Evolutionary conservation across 1,140 invertebrate species (phyloP), one percentile per base, ranked within the genome.

Genomic region (Lutraria rhynchaena): DNA sequence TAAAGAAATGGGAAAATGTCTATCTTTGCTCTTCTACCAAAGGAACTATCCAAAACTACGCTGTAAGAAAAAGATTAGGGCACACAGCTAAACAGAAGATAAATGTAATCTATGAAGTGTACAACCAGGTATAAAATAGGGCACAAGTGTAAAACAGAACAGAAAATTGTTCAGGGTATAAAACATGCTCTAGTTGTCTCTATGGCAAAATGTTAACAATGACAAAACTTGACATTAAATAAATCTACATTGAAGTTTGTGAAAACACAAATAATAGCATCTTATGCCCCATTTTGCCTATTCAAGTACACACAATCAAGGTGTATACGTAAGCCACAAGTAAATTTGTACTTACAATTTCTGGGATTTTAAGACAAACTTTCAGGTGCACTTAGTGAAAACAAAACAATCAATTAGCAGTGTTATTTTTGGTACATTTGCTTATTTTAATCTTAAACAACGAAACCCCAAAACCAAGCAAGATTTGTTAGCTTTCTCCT

Each of bases 401-500:
- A 75, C 73, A 75, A 75, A 75, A 75, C 58, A 75, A 27, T 75
- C 44, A 33, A 67, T 67, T 67, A 67, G 63, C 63, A 67, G 63
- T 67, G 63, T 67, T 67, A 67, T 46, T 67, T 44, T 49, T 44
- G 44, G 19, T 31, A 46, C 44, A 67, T 41, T 67, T 49, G 63
- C 27, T 49, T 46, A 33, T 33, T 46, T n/a, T 41, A 41, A 41
- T 49, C 63, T 41, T 67, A 15, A 46, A 67, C 63, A 67, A 67
- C 19, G 49, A 65, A 49, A 67, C 44, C 63, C 63, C 63, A 49
- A 67, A 67, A 67, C 41, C 63, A 67, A 67, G 63, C 63, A 67
- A 31, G 27, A 51, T 9, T 1, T 67, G 31, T 31, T 29, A 67
- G 63, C 41, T 49, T 46, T 37, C 44, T 33, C 22, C 22, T 46